Conservation (phyloP, 2,797 vertebrate genomes). For the Acipenser ruthenus region DNA sequence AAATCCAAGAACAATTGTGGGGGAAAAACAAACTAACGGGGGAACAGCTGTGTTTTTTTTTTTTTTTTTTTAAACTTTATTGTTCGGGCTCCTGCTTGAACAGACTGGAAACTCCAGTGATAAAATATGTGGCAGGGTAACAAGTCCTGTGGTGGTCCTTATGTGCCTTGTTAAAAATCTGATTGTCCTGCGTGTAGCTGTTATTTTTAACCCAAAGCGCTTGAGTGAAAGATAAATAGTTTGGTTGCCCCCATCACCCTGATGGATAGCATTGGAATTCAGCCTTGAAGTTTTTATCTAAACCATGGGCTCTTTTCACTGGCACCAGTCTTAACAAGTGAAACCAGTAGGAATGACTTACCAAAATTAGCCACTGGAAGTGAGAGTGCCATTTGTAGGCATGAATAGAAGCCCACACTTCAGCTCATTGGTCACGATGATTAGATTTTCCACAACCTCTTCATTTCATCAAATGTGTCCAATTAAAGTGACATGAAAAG, state of each 20-base stretch:
- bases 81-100: slow-evolving; percentile 6
- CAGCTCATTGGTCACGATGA: no score
- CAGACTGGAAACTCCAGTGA: slow-evolving; percentile 5
- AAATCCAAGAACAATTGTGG: slow-evolving; percentile 61
- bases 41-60: no score
- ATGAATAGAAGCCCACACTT: slow-evolving; percentile 28
- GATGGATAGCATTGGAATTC: slow-evolving; percentile 1
- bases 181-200: neutral
- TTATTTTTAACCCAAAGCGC: neutral
- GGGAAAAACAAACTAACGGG: slow-evolving; percentile 56
- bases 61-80: slow-evolving; percentile 47
- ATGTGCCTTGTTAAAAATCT: slow-evolving; percentile 14
- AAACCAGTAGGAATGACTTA: slow-evolving; percentile 38
- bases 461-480: no score
- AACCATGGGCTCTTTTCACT: slow-evolving; percentile 42
- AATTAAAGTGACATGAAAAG: no score
- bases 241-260: neutral
- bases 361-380: slow-evolving; percentile 60
- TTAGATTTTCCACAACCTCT: no score
- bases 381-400: slow-evolving; percentile 52
- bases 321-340: slow-evolving; percentile 41
- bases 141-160: neutral
- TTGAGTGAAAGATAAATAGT: neutral
- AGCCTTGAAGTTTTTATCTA: slow-evolving; percentile 40
- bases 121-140: neutral